phyloP scores from a whole-genome alignment of 2,797 vertebrate genomes.

The Cheirogaleus major region DNA sequence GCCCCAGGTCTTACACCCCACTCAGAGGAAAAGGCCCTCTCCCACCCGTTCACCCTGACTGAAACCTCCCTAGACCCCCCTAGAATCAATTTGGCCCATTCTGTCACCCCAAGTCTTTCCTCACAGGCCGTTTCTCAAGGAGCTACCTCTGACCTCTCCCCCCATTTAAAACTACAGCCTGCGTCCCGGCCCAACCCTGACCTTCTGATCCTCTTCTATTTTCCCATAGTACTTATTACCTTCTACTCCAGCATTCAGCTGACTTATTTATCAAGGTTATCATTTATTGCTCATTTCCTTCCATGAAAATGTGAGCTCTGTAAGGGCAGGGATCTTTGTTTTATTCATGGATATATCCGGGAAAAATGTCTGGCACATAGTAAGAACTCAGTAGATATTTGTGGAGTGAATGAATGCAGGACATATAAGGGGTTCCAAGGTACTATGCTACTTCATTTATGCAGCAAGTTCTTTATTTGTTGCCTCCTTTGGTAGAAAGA shows the following conservation, averaged over 20 bases:
- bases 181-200: background rate
- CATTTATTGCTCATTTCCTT: background rate
- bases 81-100: background rate
- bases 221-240: background rate
- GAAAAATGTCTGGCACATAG: background rate
- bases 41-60: background rate
- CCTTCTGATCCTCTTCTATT: background rate
- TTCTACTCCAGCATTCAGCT: background rate
- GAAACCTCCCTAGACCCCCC: background rate
- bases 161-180: background rate
- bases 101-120: background rate
- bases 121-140: background rate
- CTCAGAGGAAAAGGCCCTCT: background rate
- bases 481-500: background rate
- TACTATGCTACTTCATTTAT: background rate
- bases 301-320: background rate
- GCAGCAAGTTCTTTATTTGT: background rate
- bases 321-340: background rate
- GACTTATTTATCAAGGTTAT: background rate
- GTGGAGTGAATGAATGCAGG: background rate
- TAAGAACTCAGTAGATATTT: background rate
- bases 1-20: background rate
- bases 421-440: background rate
- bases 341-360: background rate
- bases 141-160: background rate